These are phyloP conservation scores for Timandra comae DNA, from an alignment of 2,888 invertebrate genomes.

Conservation along the genomic window DNA sequence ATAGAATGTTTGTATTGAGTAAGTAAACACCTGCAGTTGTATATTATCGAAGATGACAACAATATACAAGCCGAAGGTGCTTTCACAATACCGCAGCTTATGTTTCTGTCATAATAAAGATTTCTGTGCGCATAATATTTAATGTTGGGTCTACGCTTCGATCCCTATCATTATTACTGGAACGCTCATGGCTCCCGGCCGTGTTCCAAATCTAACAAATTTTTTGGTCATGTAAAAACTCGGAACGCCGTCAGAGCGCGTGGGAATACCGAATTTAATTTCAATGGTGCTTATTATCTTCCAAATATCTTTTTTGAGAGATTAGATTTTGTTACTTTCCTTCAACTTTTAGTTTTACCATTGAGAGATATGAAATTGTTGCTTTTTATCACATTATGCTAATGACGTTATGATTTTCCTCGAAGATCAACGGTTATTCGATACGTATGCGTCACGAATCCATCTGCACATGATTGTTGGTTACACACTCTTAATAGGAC, in stretches of 20 bases:
- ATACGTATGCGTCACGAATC: constrained; percentile 47
- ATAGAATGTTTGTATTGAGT: not conserved
- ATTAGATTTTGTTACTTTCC: no score
- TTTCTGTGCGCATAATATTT: constrained; percentile 41
- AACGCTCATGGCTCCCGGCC: constrained; percentile 59
- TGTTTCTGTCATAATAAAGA: constrained; percentile 10
- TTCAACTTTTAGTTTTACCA: not conserved
- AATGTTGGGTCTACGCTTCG: constrained; percentile 53
- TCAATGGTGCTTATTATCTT: constrained; percentile 40
- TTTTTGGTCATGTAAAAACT: constrained; percentile 42
- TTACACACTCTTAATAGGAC: constrained; percentile 34
- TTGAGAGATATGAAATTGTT: constrained; percentile 1
- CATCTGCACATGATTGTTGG: constrained; percentile 50
- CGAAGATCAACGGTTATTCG: constrained; percentile 22
- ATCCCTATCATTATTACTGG: constrained; percentile 65
- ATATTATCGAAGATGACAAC: constrained; percentile 33
- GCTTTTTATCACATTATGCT: constrained; percentile 8
- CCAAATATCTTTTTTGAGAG: constrained; percentile 45
- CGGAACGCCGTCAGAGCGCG: constrained; percentile 34
- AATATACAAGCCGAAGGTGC: constrained; percentile 34
- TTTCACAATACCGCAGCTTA: constrained; percentile 40
- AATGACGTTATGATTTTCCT: constrained; percentile 17
- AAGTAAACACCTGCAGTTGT: constrained; percentile 8
- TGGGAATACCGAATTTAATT: constrained; percentile 40
- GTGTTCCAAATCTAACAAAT: constrained; percentile 35